phyloP scores from a whole-genome alignment of 2,888 invertebrate genomes.

The Melanophora roralis region DNA sequence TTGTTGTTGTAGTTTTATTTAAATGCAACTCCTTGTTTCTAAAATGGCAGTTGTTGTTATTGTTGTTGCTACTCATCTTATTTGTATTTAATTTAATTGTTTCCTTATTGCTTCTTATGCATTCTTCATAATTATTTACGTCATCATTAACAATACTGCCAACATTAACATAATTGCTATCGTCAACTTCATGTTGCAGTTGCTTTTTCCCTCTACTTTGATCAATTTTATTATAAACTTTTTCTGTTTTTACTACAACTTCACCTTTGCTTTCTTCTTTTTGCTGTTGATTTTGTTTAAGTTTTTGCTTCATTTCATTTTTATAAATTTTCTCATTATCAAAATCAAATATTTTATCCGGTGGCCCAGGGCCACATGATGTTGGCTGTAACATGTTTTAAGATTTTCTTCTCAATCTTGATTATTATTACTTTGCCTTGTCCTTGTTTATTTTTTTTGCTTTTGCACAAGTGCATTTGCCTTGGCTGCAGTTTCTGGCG shows the following conservation, averaged over 20 bases:
- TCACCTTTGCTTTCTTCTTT: neutral
- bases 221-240: conserved; percentile 1
- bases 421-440: conserved; percentile 37
- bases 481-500: neutral
- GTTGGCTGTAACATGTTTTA: conserved; percentile 75
- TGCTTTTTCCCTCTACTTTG: neutral
- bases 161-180: conserved; percentile 14
- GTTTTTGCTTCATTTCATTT: conserved; percentile 34
- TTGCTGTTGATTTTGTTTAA: conserved; percentile 29
- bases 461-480: conserved; percentile 45
- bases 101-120: conserved; percentile 34
- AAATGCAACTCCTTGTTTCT: conserved; percentile 54
- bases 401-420: conserved; percentile 46
- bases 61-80: conserved; percentile 35
- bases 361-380: conserved; percentile 76
- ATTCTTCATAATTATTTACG: conserved; percentile 37
- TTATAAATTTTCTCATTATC: conserved; percentile 48
- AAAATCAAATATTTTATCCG: conserved; percentile 61
- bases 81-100: conserved; percentile 38
- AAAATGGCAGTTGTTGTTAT: conserved; percentile 59
- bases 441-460: conserved; percentile 50
- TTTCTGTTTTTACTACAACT: neutral
- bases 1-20: conserved; percentile 53
- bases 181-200: neutral
- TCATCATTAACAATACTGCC: conserved; percentile 38